These are phyloP conservation scores for Gonioctena quinquepunctata DNA, from an alignment of 1,140 invertebrate species.

Conservation along the genomic window DNA sequence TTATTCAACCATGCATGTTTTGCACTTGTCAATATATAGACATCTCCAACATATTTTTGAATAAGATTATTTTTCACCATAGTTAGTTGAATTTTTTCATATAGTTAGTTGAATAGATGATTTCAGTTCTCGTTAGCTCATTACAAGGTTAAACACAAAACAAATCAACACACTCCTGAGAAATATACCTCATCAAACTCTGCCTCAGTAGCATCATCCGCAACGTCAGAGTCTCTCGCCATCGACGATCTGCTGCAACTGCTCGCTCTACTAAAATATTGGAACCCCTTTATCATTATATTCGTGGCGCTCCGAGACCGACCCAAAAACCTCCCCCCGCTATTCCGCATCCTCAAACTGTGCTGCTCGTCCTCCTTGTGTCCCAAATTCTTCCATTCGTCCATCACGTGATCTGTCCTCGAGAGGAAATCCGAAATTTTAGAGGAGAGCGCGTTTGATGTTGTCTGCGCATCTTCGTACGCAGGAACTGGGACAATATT, in stretches of 20 bases:
- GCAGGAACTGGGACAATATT: constrained; percentile 72
- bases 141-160: too few species aligned
- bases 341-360: constrained; percentile 47
- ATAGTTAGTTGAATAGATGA: too few species aligned
- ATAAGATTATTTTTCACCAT: too few species aligned
- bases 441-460: constrained; percentile 71
- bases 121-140: too few species aligned
- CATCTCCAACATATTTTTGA: too few species aligned
- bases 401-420: constrained; percentile 82
- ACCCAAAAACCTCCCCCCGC: constrained; percentile 57
- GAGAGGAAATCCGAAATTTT: constrained; percentile 80
- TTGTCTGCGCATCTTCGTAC: constrained; percentile 72
- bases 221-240: constrained; percentile 54
- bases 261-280: constrained; percentile 66
- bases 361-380: constrained; percentile 61
- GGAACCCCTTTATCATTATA: constrained; percentile 79
- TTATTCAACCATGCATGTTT: too few species aligned
- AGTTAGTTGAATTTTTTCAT: too few species aligned
- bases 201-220: constrained; percentile 64
- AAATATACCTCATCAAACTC: constrained; percentile 63
- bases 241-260: constrained; percentile 58
- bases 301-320: constrained; percentile 76
- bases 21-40: too few species aligned
- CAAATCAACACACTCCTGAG: not conserved
- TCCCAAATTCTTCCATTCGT: constrained; percentile 75